These are phyloP conservation scores for Drosophila trichaetosa DNA, from an alignment of 2,888 invertebrate species.

Conservation along the genomic window DNA sequence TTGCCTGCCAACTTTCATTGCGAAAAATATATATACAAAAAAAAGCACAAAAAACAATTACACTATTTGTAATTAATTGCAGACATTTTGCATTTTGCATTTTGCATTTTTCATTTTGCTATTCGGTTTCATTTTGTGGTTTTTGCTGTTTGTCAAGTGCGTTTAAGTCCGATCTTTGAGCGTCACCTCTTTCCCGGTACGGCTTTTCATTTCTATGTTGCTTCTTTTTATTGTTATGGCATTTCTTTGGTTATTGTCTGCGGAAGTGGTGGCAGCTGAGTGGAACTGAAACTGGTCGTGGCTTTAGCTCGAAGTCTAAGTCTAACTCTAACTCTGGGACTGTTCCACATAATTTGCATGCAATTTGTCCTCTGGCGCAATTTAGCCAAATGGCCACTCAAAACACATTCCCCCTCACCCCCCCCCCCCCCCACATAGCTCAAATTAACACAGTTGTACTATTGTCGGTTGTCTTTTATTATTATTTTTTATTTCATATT, in stretches of 20 bases:
- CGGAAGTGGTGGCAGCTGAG: slow-evolving; percentile 59
- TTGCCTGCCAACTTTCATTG: slow-evolving; percentile 61
- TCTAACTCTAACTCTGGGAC: slow-evolving; percentile 2
- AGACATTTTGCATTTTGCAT: slow-evolving; percentile 57
- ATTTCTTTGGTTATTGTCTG: slow-evolving; percentile 54
- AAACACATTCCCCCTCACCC: slow-evolving; percentile 38
- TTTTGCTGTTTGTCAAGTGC: slow-evolving; percentile 31
- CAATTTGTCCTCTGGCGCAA: slow-evolving; percentile 73
- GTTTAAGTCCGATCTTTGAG: slow-evolving; percentile 26
- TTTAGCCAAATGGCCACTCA: slow-evolving; percentile 62
- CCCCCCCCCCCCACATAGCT: slow-evolving; percentile 22
- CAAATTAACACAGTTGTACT: slow-evolving; percentile 74
- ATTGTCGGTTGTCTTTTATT: slow-evolving; percentile 18
- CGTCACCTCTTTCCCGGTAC: slow-evolving; percentile 13
- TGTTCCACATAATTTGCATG: slow-evolving; percentile 78
- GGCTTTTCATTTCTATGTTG: slow-evolving; percentile 21
- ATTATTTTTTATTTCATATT: slow-evolving; percentile 12
- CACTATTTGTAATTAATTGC: slow-evolving; percentile 53
- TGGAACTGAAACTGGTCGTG: slow-evolving; percentile 43
- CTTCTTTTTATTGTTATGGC: slow-evolving; percentile 51
- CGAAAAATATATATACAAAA: slow-evolving; percentile 14
- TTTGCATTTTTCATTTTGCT: slow-evolving; percentile 52
- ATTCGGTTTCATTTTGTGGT: slow-evolving; percentile 39
- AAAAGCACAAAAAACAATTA: neutral
- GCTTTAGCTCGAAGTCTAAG: neutral